Evolutionary conservation across 2,797 vertebrate species (phyloP).

Genomic region (Onychomys torridus): DNA sequence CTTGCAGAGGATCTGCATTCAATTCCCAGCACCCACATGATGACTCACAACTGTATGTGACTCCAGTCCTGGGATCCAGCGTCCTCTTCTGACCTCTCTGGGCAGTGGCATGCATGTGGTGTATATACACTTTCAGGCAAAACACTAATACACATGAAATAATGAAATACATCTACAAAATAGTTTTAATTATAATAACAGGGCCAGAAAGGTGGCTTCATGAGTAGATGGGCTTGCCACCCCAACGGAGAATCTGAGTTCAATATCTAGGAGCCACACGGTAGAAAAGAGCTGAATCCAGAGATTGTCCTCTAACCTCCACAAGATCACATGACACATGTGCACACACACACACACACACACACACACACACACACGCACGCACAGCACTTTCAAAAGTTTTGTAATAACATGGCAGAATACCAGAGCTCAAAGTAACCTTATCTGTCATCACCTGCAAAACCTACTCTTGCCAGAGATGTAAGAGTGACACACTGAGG

Average conservation of each 20-base stretch:
- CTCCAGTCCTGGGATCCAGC: background rate
- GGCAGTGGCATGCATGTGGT: background rate
- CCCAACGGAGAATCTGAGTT: background rate
- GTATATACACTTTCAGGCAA: background rate
- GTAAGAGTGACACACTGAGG: accelerated
- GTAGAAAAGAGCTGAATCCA: background rate
- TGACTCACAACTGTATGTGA: background rate
- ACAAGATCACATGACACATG: background rate
- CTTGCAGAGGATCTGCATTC: background rate
- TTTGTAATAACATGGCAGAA: background rate
- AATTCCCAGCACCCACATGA: background rate
- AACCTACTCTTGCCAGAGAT: background rate
- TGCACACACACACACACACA: too few species aligned
- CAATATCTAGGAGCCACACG: background rate
- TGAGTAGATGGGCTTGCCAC: too few species aligned
- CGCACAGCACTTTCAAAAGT: background rate
- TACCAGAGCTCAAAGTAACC: background rate
- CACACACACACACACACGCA: too few species aligned
- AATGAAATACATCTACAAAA: background rate
- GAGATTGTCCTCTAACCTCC: background rate
- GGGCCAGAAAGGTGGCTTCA: background rate
- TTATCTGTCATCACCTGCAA: accelerated
- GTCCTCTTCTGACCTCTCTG: background rate
- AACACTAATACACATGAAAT: background rate
- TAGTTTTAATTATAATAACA: background rate